Evolutionary conservation across 2,797 vertebrate genomes (phyloP).

Genomic region (Poeciliopsis turneri): DNA sequence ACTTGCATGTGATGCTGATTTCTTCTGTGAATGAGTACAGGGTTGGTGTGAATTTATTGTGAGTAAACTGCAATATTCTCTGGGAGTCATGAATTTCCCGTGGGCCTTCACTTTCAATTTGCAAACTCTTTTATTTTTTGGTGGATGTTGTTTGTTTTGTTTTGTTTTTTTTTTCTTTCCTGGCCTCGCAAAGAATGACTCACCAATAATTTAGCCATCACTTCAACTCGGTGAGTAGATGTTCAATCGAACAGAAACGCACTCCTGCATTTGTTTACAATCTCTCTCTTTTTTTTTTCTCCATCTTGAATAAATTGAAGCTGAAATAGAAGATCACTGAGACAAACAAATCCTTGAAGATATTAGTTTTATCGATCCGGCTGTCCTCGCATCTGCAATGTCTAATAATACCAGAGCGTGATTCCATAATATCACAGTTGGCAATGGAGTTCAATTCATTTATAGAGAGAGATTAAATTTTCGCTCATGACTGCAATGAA

Average conservation of each 20-base stretch:
- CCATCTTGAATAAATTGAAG: slow-evolving; percentile 52
- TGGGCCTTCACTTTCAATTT: slow-evolving; percentile 22
- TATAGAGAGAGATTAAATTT: slow-evolving; percentile 28
- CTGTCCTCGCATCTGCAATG: slow-evolving; percentile 36
- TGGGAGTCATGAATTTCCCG: slow-evolving; percentile 23
- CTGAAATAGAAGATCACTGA: slow-evolving; percentile 52
- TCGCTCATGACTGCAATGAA: not conserved
- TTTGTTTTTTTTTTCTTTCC: slow-evolving; percentile 1
- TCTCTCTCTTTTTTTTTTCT: slow-evolving; percentile 44
- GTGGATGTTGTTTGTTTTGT: not conserved
- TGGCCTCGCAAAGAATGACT: slow-evolving; percentile 25
- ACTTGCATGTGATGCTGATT: slow-evolving; percentile 42
- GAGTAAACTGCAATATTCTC: slow-evolving; percentile 56
- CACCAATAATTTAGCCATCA: slow-evolving; percentile 42
- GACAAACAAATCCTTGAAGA: slow-evolving; percentile 40
- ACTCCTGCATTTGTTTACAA: slow-evolving; percentile 43
- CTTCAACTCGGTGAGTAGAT: slow-evolving; percentile 31
- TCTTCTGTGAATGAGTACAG: slow-evolving; percentile 48
- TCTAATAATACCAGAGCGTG: slow-evolving; percentile 38
- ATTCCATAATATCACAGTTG: slow-evolving; percentile 49
- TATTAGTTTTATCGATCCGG: slow-evolving; percentile 66
- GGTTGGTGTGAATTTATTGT: slow-evolving; percentile 45
- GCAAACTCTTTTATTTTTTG: slow-evolving; percentile 12
- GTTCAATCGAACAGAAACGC: slow-evolving; percentile 50
- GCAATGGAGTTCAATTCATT: slow-evolving; percentile 39